Conservation (phyloP, 2,113 vertebrate genomes). For the Aramus guarauna region DNA sequence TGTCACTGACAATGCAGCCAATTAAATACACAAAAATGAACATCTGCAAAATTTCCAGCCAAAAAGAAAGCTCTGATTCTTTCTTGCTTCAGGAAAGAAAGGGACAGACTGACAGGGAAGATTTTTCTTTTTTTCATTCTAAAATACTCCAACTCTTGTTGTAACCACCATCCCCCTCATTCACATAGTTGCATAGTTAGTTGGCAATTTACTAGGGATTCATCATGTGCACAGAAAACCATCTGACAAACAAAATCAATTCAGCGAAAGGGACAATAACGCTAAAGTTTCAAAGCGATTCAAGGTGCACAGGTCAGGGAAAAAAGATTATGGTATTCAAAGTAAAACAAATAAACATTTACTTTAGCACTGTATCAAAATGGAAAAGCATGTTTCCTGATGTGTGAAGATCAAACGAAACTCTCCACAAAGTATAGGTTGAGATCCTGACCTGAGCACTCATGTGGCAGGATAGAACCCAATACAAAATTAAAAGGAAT, state of each 20-base stretch:
- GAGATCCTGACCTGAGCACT: constrained; percentile 3
- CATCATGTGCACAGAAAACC: neutral
- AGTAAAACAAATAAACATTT: constrained; percentile 33
- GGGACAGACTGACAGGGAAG: neutral
- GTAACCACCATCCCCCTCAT: neutral
- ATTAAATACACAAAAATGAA: constrained; percentile 27
- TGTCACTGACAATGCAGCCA: constrained; percentile 2
- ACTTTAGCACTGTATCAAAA: neutral
- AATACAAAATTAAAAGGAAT: constrained; percentile 57
- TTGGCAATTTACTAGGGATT: neutral
- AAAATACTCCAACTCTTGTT: neutral
- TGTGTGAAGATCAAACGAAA: neutral
- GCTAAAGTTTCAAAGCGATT: neutral
- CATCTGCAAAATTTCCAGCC: constrained; percentile 15
- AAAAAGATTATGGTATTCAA: neutral
- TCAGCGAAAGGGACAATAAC: neutral
- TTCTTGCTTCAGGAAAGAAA: neutral
- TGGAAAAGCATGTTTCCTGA: neutral
- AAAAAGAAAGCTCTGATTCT: neutral
- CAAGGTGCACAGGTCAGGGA: neutral
- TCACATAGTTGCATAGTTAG: neutral
- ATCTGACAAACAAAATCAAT: neutral
- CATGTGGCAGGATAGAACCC: neutral
- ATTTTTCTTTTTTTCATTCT: neutral
- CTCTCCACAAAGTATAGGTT: neutral